Conservation (phyloP, 2,797 vertebrate genomes). For the Enteromius unitaeniatus region DNA sequence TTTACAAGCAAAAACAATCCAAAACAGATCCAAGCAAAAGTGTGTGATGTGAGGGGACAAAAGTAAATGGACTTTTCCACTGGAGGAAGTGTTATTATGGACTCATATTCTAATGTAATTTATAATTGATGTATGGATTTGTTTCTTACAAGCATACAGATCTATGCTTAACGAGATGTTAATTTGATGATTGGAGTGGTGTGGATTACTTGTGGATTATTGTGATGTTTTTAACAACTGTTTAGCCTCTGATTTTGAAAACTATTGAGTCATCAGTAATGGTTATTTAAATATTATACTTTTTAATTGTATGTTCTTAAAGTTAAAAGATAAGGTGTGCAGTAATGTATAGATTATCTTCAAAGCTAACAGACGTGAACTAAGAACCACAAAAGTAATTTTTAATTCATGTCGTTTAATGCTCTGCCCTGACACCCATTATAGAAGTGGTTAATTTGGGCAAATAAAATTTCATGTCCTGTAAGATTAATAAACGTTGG, state of each 20-base stretch:
- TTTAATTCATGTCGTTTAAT: neutral
- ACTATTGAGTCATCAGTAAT: neutral
- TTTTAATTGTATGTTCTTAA: neutral
- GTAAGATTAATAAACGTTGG: constrained; percentile 69
- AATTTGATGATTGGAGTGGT: neutral
- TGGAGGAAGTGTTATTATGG: neutral
- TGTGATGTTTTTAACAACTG: neutral
- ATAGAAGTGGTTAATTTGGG: constrained; percentile 69
- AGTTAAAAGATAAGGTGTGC: neutral
- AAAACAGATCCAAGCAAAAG: neutral
- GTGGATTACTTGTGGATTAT: neutral
- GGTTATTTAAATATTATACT: neutral
- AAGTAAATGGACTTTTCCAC: neutral
- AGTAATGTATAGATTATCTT: neutral
- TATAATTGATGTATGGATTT: neutral
- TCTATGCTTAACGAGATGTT: neutral
- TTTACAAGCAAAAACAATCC: neutral
- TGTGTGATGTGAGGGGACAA: neutral
- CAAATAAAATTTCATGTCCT: constrained; percentile 72
- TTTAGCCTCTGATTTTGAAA: neutral
- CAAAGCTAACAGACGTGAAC: neutral
- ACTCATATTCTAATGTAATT: neutral
- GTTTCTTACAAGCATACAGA: neutral
- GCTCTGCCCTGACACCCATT: neutral
- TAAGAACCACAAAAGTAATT: neutral